Base-by-base conservation (phyloP, 1,140 invertebrate genomes). In the Phenacoccus solenopsis region DNA sequence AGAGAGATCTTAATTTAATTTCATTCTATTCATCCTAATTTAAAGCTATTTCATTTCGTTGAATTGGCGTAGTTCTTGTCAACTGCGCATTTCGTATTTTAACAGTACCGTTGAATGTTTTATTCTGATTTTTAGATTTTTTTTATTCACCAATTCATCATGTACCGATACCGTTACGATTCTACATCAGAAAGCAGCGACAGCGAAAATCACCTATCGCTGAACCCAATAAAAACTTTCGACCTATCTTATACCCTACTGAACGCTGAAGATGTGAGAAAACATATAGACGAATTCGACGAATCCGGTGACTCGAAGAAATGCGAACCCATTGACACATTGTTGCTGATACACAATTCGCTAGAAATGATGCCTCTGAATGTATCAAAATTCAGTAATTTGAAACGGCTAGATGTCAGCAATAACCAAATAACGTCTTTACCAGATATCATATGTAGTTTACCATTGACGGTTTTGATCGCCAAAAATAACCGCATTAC, bases 401-500 rank as follows among this genome's bases (percentile, higher is more conserved):
- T 91, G 27, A 85, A 84, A 75, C 83, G 86, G 20, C 78, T 98
- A 70, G 93, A 98, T 78, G 78, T 98, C 20, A 96, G 93, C 74
- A 90, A 88, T 73, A 97, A 96, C 79, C 85, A 86, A n/a, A 77
- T 98, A 1, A 86, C 81, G 9, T 79, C 79, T 61, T 78, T 98
- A 25, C 88, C 91, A 1, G 87, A 94, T 70, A 82, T 89, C 61
- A 82, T 96, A 20, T 81, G 86, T 27, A 78, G 85, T 72, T 86
- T 92, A 69, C 86, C 88, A 7, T 78, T 96, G 24, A 88, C 85
- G 20, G 87, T 87, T 28, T 79, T 98, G 0, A 86, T 93, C 21
- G 90, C 89, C 0, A 92, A 91, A 80, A 94, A 96, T 76, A 98
- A 98, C 79, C 79, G 84, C 64, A 77, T 98, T 9, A 85, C 84